Conservation (phyloP, 2,888 invertebrate species). For the Ophraella communa region DNA sequence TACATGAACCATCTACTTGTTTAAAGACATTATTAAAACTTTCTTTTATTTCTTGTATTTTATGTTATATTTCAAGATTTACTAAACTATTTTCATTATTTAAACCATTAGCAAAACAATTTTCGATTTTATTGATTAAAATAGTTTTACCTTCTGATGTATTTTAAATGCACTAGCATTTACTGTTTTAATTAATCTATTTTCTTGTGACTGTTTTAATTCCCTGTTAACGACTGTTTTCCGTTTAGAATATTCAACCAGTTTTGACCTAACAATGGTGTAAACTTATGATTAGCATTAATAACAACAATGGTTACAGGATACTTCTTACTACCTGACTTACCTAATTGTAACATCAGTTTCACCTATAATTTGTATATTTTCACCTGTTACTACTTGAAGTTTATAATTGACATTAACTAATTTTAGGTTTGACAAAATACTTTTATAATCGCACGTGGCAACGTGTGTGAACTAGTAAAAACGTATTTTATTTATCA, state of each 20-base stretch:
- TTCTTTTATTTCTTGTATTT: not conserved
- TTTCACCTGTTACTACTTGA: constrained; percentile 10
- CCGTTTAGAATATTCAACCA: constrained; percentile 10
- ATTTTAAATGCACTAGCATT: not conserved
- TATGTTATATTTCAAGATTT: not conserved
- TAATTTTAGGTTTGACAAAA: not conserved
- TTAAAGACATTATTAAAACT: constrained; percentile 1
- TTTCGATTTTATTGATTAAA: not conserved
- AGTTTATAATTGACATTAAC: constrained; percentile 3
- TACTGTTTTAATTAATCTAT: not conserved
- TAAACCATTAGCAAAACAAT: too few species aligned
- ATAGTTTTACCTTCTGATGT: not conserved
- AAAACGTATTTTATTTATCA: too few species aligned
- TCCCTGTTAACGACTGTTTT: not conserved
- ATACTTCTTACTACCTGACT: not conserved
- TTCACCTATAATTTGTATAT: constrained; percentile 6
- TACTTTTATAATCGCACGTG: constrained; percentile 1
- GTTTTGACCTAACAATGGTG: constrained; percentile 11
- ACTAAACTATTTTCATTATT: too few species aligned
- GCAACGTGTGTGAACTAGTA: too few species aligned
- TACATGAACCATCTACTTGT: constrained; percentile 1
- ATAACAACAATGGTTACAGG: constrained; percentile 6
- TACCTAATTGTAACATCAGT: not conserved
- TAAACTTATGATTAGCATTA: not conserved
- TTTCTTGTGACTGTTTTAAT: not conserved